A percentile compares a stretch with the other conserved stretches of the same genome.
Conservation (phyloP, 2,113 vertebrate species). For the Toxotes jaculatrix region DNA sequence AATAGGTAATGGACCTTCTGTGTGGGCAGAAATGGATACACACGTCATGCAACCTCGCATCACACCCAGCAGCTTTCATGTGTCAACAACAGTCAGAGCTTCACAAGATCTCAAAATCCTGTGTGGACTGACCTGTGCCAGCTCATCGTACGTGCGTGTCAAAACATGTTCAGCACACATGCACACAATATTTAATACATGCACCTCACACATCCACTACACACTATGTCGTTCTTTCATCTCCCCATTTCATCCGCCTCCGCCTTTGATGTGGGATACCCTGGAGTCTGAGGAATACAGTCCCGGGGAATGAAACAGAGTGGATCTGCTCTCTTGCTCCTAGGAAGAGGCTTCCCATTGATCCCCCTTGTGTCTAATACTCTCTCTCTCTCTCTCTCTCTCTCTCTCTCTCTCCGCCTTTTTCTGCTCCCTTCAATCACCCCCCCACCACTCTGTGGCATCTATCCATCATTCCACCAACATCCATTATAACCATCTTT, state of each 20-base stretch:
- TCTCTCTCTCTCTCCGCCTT: constrained; percentile 25
- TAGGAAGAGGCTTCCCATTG: constrained; percentile 55
- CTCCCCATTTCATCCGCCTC: constrained; percentile 68
- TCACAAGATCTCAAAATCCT: constrained; percentile 43
- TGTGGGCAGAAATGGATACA: constrained; percentile 19
- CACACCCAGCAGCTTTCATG: constrained; percentile 49
- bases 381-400: constrained; percentile 19
- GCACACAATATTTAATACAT: constrained; percentile 57
- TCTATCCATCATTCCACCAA: neutral
- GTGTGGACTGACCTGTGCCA: constrained; percentile 43
- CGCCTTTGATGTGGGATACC: constrained; percentile 75
- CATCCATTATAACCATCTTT: constrained; percentile 10
- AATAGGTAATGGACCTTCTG: constrained; percentile 35
- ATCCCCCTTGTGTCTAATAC: constrained; percentile 45
- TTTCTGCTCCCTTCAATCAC: constrained; percentile 24
- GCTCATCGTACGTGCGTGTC: constrained; percentile 32
- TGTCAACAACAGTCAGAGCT: constrained; percentile 51
- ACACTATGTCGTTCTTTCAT: constrained; percentile 75
- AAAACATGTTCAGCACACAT: constrained; percentile 38
- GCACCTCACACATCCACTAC: constrained; percentile 60
- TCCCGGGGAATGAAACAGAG: constrained; percentile 66
- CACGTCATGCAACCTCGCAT: neutral
- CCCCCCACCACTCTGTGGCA: constrained; percentile 4
- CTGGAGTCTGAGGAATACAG: constrained; percentile 66
- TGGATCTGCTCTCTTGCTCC: constrained; percentile 54